These are phyloP conservation scores for Mercenaria mercenaria DNA, from an alignment of 1,140 invertebrate genomes.

Conservation along the genomic window DNA sequence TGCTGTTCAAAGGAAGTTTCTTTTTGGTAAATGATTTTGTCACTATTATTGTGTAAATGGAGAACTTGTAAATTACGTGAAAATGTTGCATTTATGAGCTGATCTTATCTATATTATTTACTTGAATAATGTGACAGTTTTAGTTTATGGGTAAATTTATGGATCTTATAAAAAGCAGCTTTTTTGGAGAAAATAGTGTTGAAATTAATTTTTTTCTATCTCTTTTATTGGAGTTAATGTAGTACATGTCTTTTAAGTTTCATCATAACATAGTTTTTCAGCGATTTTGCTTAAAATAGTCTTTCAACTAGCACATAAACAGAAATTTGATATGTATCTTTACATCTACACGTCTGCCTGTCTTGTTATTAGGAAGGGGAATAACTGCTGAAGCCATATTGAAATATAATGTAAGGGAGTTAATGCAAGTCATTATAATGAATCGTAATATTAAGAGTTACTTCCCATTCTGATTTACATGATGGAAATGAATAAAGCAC, in stretches of 20 bases:
- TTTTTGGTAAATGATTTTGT: slow-evolving; percentile 14
- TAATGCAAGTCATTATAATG: neutral
- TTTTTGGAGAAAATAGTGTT: neutral
- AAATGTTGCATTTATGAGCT: slow-evolving; percentile 35
- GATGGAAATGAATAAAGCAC: too few relatives aligned
- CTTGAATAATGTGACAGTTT: slow-evolving; percentile 10
- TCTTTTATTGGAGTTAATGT: neutral
- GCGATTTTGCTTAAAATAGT: too few relatives aligned
- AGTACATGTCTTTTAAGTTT: neutral
- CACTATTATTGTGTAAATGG: slow-evolving; percentile 27
- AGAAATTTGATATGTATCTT: neutral
- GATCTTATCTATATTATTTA: slow-evolving; percentile 17
- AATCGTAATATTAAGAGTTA: neutral
- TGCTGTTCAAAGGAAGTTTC: neutral
- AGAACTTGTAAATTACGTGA: slow-evolving; percentile 41
- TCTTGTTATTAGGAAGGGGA: neutral
- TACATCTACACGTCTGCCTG: neutral
- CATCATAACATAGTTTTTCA: too few relatives aligned
- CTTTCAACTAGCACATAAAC: too few relatives aligned
- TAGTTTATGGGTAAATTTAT: slow-evolving; percentile 2
- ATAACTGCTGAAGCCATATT: neutral
- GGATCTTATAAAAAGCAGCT: neutral
- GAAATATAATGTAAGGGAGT: neutral
- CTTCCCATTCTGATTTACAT: neutral
- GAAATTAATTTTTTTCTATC: neutral